Evolutionary conservation across 1,140 invertebrate species (phyloP).

Genomic region (Frieseomelitta varia): DNA sequence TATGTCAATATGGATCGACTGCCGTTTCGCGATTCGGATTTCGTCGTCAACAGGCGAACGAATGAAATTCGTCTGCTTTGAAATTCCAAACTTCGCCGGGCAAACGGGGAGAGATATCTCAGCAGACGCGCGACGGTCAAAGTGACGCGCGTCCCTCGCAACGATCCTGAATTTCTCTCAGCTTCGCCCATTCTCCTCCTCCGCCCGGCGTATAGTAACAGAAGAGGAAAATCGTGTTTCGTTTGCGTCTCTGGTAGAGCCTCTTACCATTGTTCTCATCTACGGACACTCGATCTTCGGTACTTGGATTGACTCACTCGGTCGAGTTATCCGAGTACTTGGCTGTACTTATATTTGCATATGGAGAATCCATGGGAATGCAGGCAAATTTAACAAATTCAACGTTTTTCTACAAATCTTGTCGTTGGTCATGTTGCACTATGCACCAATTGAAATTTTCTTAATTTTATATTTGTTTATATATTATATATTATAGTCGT

Average conservation of each 20-base stretch:
- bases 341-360: no score
- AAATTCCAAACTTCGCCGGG: conserved; percentile 68
- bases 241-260: neutral
- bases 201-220: conserved; percentile 1
- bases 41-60: conserved; percentile 59
- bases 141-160: conserved; percentile 9
- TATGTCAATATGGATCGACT: conserved; percentile 64
- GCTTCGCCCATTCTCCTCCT: neutral
- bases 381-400: no score
- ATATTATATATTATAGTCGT: no score
- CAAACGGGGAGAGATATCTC: conserved; percentile 17
- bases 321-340: no score
- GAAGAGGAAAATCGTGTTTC: conserved; percentile 48
- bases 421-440: no score
- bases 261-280: no score
- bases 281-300: no score
- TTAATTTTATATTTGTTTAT: no score
- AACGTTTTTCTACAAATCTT: no score
- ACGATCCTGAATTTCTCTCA: neutral
- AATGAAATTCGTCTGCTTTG: conserved; percentile 72
- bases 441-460: no score
- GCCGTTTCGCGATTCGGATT: conserved; percentile 62
- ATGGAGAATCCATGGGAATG: no score
- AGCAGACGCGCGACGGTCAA: conserved; percentile 39
- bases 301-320: no score